Base-by-base conservation (phyloP, 2,888 invertebrate genomes). In the Ashinkailepas kermadecensis region DNA sequence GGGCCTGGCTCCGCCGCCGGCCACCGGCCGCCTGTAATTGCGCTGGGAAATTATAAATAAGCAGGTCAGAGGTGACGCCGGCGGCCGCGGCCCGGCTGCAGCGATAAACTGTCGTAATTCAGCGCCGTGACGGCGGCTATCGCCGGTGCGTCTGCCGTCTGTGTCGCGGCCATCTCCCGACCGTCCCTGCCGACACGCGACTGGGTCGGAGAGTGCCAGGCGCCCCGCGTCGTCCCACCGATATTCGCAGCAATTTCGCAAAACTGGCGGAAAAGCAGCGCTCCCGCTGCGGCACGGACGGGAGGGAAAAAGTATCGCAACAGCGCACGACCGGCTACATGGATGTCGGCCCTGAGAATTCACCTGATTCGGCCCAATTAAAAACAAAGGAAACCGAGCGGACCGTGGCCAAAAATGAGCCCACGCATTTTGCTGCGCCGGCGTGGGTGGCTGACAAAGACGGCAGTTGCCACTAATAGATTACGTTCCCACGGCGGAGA, bases 21-120 rank as follows among this genome's bases (percentile, higher is more conserved):
- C 70, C 70, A 7, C 7, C 70, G 70, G 7, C 70, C 70, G 70
- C 15, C 70, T 39, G 65, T 70, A 70, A 70, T 70, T 21, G 70
- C 70, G 9, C 59, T 25, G 54, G 18, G 54, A 74, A 56, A 74
- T 74, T 74, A 74, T 74, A 54, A 56, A 56, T 56, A 74, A 56
- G 74, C 74, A 56, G 74, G 74, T 74, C 74, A 74, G 74, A 74
- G 74, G 74, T 74, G 74, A 56, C 39, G 65, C 65, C 65, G 65
- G 65, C 23, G 10, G 65, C 23, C 8, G 18, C 65, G 8, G 23
- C 65, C 65, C 67, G 67, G 10, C 67, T 12, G 67, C 23, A 23
- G 67, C 67, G 67, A 15, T n/a, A 21, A 67, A 23, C 25, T 12
- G n/a, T 23, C 67, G 25, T 67, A 25, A 67, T n/a, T 23, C 67